phyloP scores from a whole-genome alignment of 1,140 invertebrate genomes.

The Lasioglossum albipes region DNA sequence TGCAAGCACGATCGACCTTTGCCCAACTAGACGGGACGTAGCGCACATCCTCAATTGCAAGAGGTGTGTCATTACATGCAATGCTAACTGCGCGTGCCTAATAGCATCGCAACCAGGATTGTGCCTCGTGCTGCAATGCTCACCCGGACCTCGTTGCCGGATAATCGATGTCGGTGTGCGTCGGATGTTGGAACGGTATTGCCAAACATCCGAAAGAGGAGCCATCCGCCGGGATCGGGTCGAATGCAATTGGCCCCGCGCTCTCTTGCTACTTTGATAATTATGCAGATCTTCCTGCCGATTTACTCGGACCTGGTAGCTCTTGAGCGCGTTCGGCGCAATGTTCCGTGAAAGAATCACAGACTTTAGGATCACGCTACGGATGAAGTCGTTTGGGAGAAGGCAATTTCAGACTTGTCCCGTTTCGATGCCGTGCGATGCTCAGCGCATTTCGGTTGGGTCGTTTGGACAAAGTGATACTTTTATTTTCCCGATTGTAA shows the following conservation, averaged over 20 bases:
- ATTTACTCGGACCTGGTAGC: background rate
- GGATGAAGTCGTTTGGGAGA: too few species aligned
- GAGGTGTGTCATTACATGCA: constrained; percentile 65
- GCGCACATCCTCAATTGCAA: constrained; percentile 59
- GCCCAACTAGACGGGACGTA: constrained; percentile 59
- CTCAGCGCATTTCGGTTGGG: too few species aligned
- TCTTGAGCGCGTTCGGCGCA: too few species aligned
- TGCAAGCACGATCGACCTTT: constrained; percentile 58
- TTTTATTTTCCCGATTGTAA: too few species aligned
- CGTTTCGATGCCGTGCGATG: too few species aligned
- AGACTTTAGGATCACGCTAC: too few species aligned
- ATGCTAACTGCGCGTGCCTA: constrained; percentile 66
- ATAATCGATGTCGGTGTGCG: constrained; percentile 61
- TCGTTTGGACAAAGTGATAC: too few species aligned
- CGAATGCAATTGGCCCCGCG: background rate
- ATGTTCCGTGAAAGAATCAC: too few species aligned
- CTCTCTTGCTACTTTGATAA: background rate
- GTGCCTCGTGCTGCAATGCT: constrained; percentile 51
- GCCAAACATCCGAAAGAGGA: constrained; percentile 34
- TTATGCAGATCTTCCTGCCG: background rate
- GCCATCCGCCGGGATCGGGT: constrained; percentile 1
- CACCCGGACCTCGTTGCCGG: constrained; percentile 53
- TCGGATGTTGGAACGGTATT: constrained; percentile 38
- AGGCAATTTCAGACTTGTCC: too few species aligned
- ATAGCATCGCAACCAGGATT: constrained; percentile 59